A percentile compares a stretch with the other conserved stretches of the same genome.
Evolutionary conservation across 2,797 vertebrate species (phyloP).

Genomic region (Lerista edwardsae): DNA sequence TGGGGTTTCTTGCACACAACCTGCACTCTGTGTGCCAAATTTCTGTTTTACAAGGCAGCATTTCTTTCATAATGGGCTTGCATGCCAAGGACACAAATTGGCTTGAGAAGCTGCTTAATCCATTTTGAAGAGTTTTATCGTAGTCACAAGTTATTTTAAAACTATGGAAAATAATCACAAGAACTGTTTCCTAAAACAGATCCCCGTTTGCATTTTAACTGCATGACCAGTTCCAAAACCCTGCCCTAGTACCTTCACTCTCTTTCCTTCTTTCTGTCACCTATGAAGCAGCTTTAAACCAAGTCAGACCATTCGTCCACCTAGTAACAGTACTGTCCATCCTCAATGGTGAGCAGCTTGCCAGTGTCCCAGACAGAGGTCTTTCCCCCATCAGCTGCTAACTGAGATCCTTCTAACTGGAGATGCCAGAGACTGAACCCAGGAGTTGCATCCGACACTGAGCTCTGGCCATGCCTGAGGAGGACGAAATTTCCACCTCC

Average conservation of each 20-base stretch:
- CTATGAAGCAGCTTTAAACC: too few species aligned
- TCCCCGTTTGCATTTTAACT: neutral
- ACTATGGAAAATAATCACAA: constrained; percentile 2
- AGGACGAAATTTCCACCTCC: neutral
- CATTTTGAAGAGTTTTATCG: neutral
- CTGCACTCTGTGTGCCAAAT: neutral
- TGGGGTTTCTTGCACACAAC: neutral
- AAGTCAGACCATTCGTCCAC: too few species aligned
- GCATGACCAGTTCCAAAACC: neutral
- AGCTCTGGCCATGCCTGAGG: too few species aligned
- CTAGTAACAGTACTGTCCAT: too few species aligned
- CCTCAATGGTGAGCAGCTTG: too few species aligned
- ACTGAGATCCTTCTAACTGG: too few species aligned
- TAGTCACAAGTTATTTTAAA: neutral
- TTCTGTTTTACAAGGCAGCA: neutral
- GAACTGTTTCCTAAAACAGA: neutral
- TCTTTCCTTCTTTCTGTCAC: neutral
- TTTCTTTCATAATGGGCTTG: neutral
- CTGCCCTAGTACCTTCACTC: neutral
- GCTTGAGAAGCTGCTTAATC: neutral
- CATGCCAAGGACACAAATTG: neutral
- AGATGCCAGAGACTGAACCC: too few species aligned
- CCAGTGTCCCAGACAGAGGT: too few species aligned
- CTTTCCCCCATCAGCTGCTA: too few species aligned
- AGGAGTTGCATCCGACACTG: too few species aligned